Evolutionary conservation across 35 echinoderm and acorn worm genomes (phyloP), one percentile per base, ranked within the genome.

Genomic region (Diadema setosum): DNA sequence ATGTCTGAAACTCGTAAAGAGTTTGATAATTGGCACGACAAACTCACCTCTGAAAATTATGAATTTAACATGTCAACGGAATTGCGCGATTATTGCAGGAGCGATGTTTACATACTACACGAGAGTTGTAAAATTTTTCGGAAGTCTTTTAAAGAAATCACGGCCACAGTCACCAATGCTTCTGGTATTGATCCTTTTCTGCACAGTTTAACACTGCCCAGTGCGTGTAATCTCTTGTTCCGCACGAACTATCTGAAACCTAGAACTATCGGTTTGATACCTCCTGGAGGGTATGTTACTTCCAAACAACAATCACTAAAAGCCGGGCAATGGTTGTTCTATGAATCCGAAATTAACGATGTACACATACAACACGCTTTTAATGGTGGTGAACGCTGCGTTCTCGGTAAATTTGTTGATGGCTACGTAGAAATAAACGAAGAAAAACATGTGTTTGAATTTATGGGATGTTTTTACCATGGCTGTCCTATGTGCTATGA

Each of bases 91-190:
- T 94, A 82, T 34, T 90, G 87, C 33, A 36, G 35, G 1, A 84
- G 48, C 9, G 86, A 89, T 65, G 92, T 89, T 4, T 29, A 94
- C n/a, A 82, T 94, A 2, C 57, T 94, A 18, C 80, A 70, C 39
- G 59, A 55, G 81, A 63, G 87, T 58, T 90, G 81, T 46, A 46
- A 42, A 8, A 32, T 61, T 29, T 94, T 90, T 35, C 80, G 87
- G 17, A 29, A 34, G 4, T 63, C 84, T 14, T 84, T 93, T 29
- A 49, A 70, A 46, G 3, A 42, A 23, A 33, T 63, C 21, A 82
- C 60, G 21, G 23, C 63, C 20, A 39, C 27, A 35, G 15, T 11
- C 5, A 43, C 3, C 5, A 34, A 82, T 26, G 46, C 27, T 14
- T 2, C 4, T 21, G 43, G 44, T 0, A 63, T 82, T 14, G 87